These are phyloP conservation scores for Lasioglossum marginatum DNA, from an alignment of 2,888 invertebrate genomes.

Conservation along the genomic window DNA sequence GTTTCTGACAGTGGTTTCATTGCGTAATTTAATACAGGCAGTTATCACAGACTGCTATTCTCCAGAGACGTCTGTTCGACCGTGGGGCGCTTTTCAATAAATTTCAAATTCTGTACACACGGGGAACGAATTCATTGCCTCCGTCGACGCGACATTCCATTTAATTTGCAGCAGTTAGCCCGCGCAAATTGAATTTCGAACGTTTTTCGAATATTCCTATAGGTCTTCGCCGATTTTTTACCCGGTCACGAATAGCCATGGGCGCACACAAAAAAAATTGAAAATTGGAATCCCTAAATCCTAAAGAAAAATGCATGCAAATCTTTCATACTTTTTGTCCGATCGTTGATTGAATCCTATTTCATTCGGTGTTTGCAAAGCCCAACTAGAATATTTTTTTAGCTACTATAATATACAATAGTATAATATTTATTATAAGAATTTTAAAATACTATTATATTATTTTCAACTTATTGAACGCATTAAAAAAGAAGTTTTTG, in stretches of 20 bases:
- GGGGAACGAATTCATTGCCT: background rate
- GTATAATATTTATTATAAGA: no score
- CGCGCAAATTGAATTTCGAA: conserved; percentile 1
- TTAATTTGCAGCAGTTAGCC: conserved; percentile 1
- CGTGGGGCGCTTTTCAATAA: background rate
- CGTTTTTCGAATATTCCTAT: conserved; percentile 10
- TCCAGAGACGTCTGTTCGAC: background rate
- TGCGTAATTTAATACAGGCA: background rate
- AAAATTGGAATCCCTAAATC: background rate
- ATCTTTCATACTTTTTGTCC: background rate
- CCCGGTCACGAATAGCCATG: background rate
- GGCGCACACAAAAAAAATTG: no score
- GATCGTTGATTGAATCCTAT: background rate
- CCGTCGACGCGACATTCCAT: background rate
- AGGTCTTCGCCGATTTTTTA: background rate
- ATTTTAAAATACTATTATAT: no score
- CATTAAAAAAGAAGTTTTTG: no score
- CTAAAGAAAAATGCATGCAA: background rate
- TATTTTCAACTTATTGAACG: no score
- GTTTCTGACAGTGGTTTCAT: background rate
- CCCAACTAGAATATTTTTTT: background rate
- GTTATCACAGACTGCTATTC: background rate
- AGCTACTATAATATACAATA: no score
- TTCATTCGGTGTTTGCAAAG: background rate
- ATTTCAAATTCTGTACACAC: background rate